These are phyloP conservation scores for Apostichopus japonicus DNA, from an alignment of 35 echinoderm and acorn worm genomes.

Conservation along the genomic window DNA sequence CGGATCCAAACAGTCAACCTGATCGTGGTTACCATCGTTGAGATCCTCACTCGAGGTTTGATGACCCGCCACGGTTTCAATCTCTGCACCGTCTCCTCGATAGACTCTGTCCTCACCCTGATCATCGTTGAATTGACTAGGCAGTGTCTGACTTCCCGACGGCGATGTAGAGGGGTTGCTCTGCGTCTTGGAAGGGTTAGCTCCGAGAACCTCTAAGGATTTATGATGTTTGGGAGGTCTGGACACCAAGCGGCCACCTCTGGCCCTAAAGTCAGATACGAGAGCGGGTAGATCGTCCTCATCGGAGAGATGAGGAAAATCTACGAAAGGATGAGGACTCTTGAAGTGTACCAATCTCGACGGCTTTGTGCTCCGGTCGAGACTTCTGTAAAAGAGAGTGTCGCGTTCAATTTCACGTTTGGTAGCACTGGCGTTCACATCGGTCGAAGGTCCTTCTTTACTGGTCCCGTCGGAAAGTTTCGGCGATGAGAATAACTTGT, in stretches of 20 bases:
- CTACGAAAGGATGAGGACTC: constrained; percentile 76
- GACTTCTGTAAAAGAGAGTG: constrained; percentile 31
- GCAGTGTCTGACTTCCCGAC: not conserved
- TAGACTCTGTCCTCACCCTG: not conserved
- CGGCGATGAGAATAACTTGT: constrained; percentile 67
- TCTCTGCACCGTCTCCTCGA: not conserved
- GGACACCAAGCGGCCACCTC: constrained; percentile 72
- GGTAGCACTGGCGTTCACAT: not conserved
- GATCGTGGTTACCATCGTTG: not conserved
- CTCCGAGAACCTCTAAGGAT: not conserved
- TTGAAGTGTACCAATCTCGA: constrained; percentile 46
- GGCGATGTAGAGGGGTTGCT: not conserved
- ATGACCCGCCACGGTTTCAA: too few relatives aligned
- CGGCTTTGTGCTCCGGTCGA: constrained; percentile 73
- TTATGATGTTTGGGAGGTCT: not conserved
- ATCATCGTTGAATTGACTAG: not conserved
- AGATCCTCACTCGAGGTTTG: not conserved
- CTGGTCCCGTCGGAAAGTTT: constrained; percentile 16
- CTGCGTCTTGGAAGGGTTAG: not conserved
- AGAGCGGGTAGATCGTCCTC: constrained; percentile 66
- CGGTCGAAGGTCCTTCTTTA: not conserved
- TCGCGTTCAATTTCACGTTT: constrained; percentile 34
- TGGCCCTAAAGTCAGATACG: constrained; percentile 83
- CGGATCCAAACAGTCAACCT: constrained; percentile 81
- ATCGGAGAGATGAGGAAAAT: constrained; percentile 38